Evolutionary conservation across 2,797 vertebrate genomes (phyloP), one percentile per base, ranked within the genome.

Genomic region (Lacerta viridis): DNA sequence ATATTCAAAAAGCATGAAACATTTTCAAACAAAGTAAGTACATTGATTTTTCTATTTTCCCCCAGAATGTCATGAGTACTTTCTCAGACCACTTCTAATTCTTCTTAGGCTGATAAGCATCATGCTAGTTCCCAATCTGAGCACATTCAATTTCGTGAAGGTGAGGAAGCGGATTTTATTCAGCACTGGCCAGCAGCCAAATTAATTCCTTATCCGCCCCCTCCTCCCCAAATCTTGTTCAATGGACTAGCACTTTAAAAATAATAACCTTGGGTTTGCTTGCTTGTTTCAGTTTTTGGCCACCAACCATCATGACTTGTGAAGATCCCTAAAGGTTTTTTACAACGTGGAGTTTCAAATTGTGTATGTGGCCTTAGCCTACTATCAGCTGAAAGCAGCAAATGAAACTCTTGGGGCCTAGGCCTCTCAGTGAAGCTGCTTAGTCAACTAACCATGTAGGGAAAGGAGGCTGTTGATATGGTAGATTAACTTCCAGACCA

Each of bases 111-210:
- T 33, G 50, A 41, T 72, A 74, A 74, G 50, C 27, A 43, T 64
- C 20, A n/a, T 81, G 27, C 72, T 55, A 25, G 33, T 74, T 81
- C 75, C 36, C 10, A 87, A 0, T 75, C 79, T 36, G 18, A 86
- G 75, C 41, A 36, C 29, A 68, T 68, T 83, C 61, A 23, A 55
- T 78, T 76, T 78, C 18, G 41, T n/a, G 75, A 81, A 75, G 33
- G 74, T 50, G 55, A 82, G 39, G 64, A 29, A 82, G 50, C 1
- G 36, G 1, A 75, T 50, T 82, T 72, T 80, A 68, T 72, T 79
- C 79, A 75, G 41, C 6, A 59, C 50, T 87, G 33, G 43, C 76
- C 61, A 83, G 69, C 25, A 90, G 81, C n/a, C 15, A 75, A 84
- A 59, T 80, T 36, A 72, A 15, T 61, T 59, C 50, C 11, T 86